phyloP scores from a whole-genome alignment of 2,888 invertebrate genomes.

The Portevinia maculata region DNA sequence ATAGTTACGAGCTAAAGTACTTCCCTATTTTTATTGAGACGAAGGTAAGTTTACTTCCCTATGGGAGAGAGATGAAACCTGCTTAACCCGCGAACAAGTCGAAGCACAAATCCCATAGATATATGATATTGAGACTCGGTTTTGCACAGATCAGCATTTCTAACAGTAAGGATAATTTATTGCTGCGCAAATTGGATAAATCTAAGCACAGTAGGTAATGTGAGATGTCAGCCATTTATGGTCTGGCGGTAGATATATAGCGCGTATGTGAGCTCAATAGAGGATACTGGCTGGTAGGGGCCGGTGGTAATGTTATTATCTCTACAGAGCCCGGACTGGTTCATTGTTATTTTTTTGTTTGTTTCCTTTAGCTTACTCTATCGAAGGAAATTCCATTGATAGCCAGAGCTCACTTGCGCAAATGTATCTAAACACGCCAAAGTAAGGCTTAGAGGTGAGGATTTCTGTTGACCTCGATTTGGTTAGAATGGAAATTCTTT shows the following conservation, averaged over 20 bases:
- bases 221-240: conserved; percentile 72
- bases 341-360: conserved; percentile 43
- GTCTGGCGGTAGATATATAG: conserved; percentile 54
- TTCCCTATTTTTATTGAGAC: conserved; percentile 2
- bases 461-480: conserved; percentile 72
- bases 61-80: conserved; percentile 29
- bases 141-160: conserved; percentile 21
- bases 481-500: conserved; percentile 72
- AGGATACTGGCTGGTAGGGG: not conserved
- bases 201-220: conserved; percentile 71
- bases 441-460: conserved; percentile 64
- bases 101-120: conserved; percentile 37
- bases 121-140: conserved; percentile 5
- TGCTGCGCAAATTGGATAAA: conserved; percentile 70
- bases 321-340: conserved; percentile 42
- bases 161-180: conserved; percentile 73
- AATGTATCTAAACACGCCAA: conserved; percentile 11
- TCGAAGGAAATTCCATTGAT: conserved; percentile 71
- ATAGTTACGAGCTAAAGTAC: not conserved
- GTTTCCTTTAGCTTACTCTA: conserved; percentile 54
- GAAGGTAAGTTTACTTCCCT: conserved; percentile 1
- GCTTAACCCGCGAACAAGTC: conserved; percentile 47
- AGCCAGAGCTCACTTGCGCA: conserved; percentile 39
- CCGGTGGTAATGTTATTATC: conserved; percentile 59
- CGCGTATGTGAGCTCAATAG: conserved; percentile 35